phyloP scores from a whole-genome alignment of 2,797 vertebrate genomes.

The Bradypus variegatus region DNA sequence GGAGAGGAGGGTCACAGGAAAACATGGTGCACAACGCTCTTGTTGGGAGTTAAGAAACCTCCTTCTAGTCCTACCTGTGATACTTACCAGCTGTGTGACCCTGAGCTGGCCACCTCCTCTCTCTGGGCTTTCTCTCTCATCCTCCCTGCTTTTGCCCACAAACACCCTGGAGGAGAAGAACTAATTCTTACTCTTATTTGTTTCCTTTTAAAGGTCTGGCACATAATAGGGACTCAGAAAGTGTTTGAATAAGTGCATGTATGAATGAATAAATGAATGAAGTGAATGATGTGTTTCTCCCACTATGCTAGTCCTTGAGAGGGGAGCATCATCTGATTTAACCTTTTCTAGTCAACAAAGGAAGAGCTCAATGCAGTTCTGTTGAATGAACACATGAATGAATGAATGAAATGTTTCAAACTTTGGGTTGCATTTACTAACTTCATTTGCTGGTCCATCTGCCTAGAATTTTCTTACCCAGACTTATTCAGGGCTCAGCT shows the following conservation, averaged over 20 bases:
- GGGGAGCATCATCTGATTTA: background rate
- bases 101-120: background rate
- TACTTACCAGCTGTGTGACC: fast-evolving
- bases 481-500: background rate
- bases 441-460: background rate
- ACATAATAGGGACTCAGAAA: background rate
- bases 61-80: background rate
- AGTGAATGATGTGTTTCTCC: background rate
- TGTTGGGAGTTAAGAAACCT: background rate
- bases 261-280: background rate
- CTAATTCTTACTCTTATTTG: background rate
- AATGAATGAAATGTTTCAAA: background rate
- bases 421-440: background rate
- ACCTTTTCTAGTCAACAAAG: background rate
- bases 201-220: background rate
- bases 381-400: background rate
- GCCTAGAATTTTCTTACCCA: background rate
- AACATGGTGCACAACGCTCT: background rate
- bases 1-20: background rate
- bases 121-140: background rate
- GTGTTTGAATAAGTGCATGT: background rate
- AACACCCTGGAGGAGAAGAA: background rate
- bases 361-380: background rate
- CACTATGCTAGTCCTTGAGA: background rate
- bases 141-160: background rate